Evolutionary conservation across 1,140 invertebrate species (phyloP).

Genomic region (Camponotus floridanus): DNA sequence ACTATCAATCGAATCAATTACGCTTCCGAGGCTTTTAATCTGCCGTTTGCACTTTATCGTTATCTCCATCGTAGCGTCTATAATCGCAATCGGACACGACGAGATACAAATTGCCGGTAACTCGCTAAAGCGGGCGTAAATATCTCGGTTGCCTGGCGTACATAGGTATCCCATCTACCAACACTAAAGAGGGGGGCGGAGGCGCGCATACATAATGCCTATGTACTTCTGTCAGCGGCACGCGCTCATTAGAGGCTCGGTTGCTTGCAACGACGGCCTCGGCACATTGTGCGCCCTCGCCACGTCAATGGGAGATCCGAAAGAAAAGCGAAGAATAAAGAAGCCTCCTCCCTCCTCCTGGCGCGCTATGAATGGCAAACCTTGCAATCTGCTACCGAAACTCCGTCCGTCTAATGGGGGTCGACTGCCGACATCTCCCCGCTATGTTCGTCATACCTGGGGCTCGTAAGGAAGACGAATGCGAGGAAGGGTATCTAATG

Average conservation of each 20-base stretch:
- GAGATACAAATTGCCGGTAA: constrained; percentile 29
- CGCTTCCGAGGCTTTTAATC: neutral
- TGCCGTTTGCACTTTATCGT: neutral
- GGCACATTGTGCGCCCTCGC: constrained; percentile 75
- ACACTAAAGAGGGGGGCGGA: constrained; percentile 11
- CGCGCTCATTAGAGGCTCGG: constrained; percentile 83
- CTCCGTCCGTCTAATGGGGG: constrained; percentile 72
- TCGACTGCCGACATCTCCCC: constrained; percentile 36
- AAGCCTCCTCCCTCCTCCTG: constrained; percentile 53
- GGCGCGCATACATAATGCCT: constrained; percentile 71
- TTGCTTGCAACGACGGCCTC: constrained; percentile 62
- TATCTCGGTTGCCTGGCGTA: neutral
- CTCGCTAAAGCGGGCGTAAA: constrained; percentile 1
- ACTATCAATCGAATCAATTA: constrained; percentile 8
- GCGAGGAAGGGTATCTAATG: constrained; percentile 48
- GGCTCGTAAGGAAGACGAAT: constrained; percentile 6
- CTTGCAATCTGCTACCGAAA: constrained; percentile 78
- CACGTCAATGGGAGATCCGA: constrained; percentile 78
- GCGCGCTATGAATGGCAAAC: constrained; percentile 78
- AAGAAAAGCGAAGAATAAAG: constrained; percentile 79
- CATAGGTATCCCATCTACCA: constrained; percentile 38
- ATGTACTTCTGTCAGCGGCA: constrained; percentile 82
- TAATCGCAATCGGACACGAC: neutral
- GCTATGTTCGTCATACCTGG: neutral
- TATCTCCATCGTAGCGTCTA: neutral